These are phyloP conservation scores for Hemiprocne comata DNA, from an alignment of 2,113 vertebrate genomes.

Conservation along the genomic window DNA sequence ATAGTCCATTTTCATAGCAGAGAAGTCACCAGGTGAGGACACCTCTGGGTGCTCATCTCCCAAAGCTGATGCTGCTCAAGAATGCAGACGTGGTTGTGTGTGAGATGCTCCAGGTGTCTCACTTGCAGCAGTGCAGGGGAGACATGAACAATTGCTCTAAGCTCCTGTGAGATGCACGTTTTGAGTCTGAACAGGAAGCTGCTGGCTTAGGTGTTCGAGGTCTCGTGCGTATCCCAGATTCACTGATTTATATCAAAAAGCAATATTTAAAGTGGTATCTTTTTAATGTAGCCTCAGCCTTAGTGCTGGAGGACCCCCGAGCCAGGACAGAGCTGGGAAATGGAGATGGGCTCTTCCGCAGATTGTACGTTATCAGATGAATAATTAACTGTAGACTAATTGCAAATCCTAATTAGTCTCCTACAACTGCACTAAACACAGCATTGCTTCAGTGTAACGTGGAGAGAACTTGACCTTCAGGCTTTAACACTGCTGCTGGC, in stretches of 20 bases:
- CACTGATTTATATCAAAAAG: not conserved
- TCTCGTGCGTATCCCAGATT: not conserved
- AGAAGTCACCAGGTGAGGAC: not conserved
- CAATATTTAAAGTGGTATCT: not conserved
- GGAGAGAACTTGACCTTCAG: conserved; percentile 32
- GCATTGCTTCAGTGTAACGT: not conserved
- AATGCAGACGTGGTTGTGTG: rapidly evolving
- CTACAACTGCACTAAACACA: not conserved
- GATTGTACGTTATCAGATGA: conserved; percentile 44
- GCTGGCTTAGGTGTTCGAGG: not conserved
- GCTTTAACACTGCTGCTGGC: not conserved
- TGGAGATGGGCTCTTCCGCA: conserved; percentile 35
- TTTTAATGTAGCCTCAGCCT: not conserved
- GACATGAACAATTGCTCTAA: not conserved
- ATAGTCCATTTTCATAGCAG: not conserved
- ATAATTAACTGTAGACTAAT: conserved; percentile 61
- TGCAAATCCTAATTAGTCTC: conserved; percentile 37
- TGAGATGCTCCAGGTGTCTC: not conserved
- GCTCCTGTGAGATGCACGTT: not conserved
- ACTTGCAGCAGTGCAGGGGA: not conserved
- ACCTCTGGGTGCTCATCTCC: not conserved
- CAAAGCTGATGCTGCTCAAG: not conserved
- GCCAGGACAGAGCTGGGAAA: not conserved
- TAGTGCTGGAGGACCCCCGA: not conserved
- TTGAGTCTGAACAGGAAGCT: not conserved